Base-by-base conservation (phyloP, 1,140 invertebrate genomes). In the Arion vulgaris region DNA sequence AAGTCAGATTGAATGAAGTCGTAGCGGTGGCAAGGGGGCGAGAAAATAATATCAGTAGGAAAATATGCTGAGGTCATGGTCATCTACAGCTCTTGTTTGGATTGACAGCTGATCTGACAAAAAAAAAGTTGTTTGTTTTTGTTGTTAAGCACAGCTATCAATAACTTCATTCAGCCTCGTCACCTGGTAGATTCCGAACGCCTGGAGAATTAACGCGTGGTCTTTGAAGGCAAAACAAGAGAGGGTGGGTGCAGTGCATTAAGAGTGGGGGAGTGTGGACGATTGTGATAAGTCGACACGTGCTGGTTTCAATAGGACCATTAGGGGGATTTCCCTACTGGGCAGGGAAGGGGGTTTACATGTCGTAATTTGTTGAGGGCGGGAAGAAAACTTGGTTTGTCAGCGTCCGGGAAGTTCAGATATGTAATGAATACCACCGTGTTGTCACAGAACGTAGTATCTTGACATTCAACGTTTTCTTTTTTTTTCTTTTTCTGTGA, bases 131-230 rank as follows among this genome's bases (percentile, higher is more conserved):
- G 28, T 69, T 69, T 69, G 68, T 45, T 73, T 17, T 73, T 73
- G 71, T 41, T 73, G 38, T 73, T 73, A 57, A 34, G 9, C 34
- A 73, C 2, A 41, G 71, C 71, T 73, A 73, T 73, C 71, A 73
- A 73, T 73, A 73, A 45, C 26, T 39, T 38, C 36, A 38, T 45
- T 41, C 71, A 38, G 5, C n/a, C 38, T n/a, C 71, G 11, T 1
- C 71, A 69, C 32, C 28, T 41, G 71, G 71, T 73, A 73, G 71
- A 73, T 76, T 57, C 49, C 74, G 17, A 17, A 39, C 11, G 38
- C 68, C 32, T 4, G 11, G 38, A 17, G 74, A 76, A 53, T 53
- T 53, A 57, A 76, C 57, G 51, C 49, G 71, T 38, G 17, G 71
- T 38, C 28, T 53, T 76, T 76, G 77, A 79, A 69, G 13, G 45